These are phyloP conservation scores for Nymphalis urticae DNA, from an alignment of 2,888 invertebrate genomes.

Conservation along the genomic window DNA sequence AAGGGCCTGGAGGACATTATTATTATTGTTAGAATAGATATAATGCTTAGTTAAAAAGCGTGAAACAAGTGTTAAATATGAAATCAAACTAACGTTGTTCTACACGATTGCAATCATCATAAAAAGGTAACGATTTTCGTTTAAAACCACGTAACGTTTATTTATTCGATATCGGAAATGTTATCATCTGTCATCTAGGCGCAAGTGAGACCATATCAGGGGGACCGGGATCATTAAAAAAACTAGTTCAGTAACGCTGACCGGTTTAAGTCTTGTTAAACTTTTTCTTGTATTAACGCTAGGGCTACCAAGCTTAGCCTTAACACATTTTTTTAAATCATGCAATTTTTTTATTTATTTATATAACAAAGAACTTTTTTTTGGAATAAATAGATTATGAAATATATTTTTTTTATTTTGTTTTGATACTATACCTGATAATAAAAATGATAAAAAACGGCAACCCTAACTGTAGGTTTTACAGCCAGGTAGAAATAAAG, in stretches of 20 bases:
- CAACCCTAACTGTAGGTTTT: background rate
- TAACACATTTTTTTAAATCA: background rate
- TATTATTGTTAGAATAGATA: too few species aligned
- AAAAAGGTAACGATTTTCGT: background rate
- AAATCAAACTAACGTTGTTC: too few species aligned
- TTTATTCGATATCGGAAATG: conserved; percentile 40
- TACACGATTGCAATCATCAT: too few species aligned
- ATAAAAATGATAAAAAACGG: background rate
- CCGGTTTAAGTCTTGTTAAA: conserved; percentile 43
- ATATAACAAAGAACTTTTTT: too few species aligned
- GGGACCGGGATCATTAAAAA: conserved; percentile 59
- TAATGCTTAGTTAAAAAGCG: too few species aligned
- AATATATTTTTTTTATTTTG: background rate
- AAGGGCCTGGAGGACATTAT: too few species aligned
- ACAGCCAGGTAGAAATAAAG: background rate
- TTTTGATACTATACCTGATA: background rate
- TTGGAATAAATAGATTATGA: too few species aligned
- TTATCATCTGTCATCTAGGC: conserved; percentile 69
- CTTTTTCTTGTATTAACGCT: conserved; percentile 37
- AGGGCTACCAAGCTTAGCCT: conserved; percentile 3
- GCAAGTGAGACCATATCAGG: conserved; percentile 51
- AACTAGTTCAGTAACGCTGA: conserved; percentile 60
- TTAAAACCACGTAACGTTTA: conserved; percentile 11
- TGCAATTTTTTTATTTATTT: background rate
- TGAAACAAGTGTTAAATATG: too few species aligned